Conservation (phyloP, 2,113 vertebrate species). For the Microtus montanus region DNA sequence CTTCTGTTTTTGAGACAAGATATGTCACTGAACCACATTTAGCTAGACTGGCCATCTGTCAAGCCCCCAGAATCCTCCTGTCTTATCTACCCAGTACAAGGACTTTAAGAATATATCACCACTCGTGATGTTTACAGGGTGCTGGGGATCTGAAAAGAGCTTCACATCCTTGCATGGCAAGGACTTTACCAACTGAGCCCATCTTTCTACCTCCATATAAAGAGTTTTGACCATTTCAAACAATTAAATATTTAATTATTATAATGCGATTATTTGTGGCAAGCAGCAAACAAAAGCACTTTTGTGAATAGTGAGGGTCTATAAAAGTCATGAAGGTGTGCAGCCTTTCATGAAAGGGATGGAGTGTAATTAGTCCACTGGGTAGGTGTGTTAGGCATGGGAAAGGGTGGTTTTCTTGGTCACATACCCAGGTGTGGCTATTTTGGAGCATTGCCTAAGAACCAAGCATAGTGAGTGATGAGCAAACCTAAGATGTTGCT, state of each 20-base stretch:
- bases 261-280: not conserved
- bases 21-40: not conserved
- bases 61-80: not conserved
- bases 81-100: not conserved
- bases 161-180: not conserved
- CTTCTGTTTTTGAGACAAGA: not conserved
- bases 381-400: not conserved
- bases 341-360: not conserved
- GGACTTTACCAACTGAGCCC: not conserved
- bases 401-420: not conserved
- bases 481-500: not conserved
- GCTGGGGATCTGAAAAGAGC: not conserved
- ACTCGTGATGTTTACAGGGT: too few species aligned
- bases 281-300: not conserved
- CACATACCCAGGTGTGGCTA: rapidly evolving
- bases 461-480: not conserved
- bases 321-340: not conserved
- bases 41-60: not conserved
- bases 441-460: not conserved
- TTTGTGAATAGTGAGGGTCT: not conserved
- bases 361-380: not conserved
- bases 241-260: not conserved
- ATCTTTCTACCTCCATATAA: not conserved
- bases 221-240: not conserved
- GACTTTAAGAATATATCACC: too few species aligned